Conservation (phyloP, 2,888 invertebrate species). For the Cephus sareptanus region DNA sequence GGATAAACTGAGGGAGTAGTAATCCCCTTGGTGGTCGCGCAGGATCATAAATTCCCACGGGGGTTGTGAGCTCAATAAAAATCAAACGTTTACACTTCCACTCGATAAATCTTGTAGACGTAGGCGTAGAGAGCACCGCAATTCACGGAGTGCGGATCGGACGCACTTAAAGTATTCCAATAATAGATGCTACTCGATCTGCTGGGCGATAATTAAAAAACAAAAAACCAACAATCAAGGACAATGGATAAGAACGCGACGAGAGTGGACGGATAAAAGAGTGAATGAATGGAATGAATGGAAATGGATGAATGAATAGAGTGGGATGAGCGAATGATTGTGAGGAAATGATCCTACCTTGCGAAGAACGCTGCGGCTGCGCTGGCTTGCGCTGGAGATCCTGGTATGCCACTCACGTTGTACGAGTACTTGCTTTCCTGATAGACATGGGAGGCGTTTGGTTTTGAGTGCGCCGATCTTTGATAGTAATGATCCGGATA, state of each 20-base stretch:
- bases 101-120: too few relatives aligned
- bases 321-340: background rate
- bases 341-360: slow-evolving; percentile 62
- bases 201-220: too few relatives aligned
- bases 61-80: slow-evolving; percentile 16
- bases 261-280: too few relatives aligned
- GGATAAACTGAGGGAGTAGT: background rate
- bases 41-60: slow-evolving; percentile 22
- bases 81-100: background rate
- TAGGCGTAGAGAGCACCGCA: too few relatives aligned
- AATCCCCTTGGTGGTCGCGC: slow-evolving; percentile 18
- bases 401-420: slow-evolving; percentile 68
- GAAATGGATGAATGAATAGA: background rate
- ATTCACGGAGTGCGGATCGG: too few relatives aligned
- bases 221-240: too few relatives aligned
- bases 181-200: too few relatives aligned
- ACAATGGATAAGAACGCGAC: too few relatives aligned
- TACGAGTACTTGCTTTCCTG: slow-evolving; percentile 70
- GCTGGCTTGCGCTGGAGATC: slow-evolving; percentile 69
- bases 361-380: slow-evolving; percentile 73
- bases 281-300: too few relatives aligned
- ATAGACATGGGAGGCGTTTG: slow-evolving; percentile 55
- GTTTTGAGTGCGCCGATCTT: slow-evolving; percentile 49
- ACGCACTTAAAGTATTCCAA: too few relatives aligned
- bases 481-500: slow-evolving; percentile 57